Evolutionary conservation across 2,113 vertebrate genomes (phyloP).

Genomic region (Ptychochromis oligacanthus): DNA sequence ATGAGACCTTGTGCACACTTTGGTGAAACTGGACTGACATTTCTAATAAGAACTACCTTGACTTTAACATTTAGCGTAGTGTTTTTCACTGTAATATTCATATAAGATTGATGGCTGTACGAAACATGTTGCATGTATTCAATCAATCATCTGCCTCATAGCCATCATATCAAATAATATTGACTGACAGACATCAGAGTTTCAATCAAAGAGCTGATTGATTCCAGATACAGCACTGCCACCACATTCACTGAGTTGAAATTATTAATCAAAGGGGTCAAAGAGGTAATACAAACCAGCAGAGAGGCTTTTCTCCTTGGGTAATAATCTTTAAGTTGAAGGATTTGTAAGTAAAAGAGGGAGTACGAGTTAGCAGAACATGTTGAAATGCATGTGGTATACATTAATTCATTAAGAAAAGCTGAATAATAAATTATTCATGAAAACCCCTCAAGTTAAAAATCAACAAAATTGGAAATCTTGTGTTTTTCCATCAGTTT

Average conservation of each 20-base stretch:
- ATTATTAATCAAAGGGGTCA: background rate
- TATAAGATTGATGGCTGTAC: background rate
- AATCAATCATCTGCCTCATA: slow-evolving; percentile 15
- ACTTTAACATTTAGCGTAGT: background rate
- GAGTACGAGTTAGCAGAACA: background rate
- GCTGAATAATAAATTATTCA: too few species aligned
- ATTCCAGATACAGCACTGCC: background rate
- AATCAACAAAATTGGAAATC: too few species aligned
- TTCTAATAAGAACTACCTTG: background rate
- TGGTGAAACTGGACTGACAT: background rate
- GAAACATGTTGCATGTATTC: background rate
- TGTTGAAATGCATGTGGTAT: background rate
- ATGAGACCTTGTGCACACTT: background rate
- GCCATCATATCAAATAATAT: slow-evolving; percentile 16
- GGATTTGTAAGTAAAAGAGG: background rate
- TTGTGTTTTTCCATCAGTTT: too few species aligned
- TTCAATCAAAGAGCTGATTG: background rate
- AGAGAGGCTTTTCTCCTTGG: background rate
- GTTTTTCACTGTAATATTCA: background rate
- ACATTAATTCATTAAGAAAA: too few species aligned
- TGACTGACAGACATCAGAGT: background rate
- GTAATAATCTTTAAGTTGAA: background rate
- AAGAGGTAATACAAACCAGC: background rate
- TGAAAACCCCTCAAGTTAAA: too few species aligned
- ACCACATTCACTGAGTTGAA: background rate